phyloP scores from a whole-genome alignment of 2,797 vertebrate species.

The Hydrocynus forskahlii region DNA sequence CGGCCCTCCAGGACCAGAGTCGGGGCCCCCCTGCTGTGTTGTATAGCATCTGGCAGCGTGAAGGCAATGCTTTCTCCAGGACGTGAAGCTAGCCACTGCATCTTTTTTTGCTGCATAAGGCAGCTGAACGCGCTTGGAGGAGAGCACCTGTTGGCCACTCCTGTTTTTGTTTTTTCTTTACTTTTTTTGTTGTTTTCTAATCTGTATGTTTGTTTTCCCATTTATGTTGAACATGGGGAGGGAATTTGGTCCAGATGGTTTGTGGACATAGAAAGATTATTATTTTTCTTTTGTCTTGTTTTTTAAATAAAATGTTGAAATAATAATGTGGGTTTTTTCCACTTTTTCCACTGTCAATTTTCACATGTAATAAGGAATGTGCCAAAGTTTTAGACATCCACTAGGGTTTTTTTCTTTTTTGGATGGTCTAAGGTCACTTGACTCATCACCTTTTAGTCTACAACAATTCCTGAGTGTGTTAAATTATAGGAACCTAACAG shows the following conservation, averaged over 20 bases:
- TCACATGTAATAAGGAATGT: not conserved
- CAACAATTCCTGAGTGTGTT: no score
- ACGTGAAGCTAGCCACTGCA: not conserved
- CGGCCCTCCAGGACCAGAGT: no score
- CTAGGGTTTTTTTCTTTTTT: no score
- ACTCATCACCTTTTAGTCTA: no score
- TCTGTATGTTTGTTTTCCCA: not conserved
- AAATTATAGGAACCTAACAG: no score
- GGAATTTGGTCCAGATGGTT: conserved; percentile 78
- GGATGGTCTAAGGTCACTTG: no score
- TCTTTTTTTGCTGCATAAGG: not conserved
- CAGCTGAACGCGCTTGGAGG: not conserved
- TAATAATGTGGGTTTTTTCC: conserved; percentile 44
- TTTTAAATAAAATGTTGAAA: conserved; percentile 83
- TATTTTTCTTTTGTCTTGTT: conserved; percentile 68
- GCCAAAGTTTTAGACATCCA: no score
- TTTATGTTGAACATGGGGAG: conserved; percentile 4
- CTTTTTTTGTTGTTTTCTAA: conserved; percentile 18
- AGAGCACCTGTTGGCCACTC: not conserved
- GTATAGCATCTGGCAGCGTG: not conserved
- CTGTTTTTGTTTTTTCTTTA: conserved; percentile 10
- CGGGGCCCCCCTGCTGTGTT: no score
- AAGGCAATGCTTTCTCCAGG: not conserved
- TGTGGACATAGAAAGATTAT: conserved; percentile 70
- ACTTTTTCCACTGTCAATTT: not conserved